Base-by-base conservation (phyloP, 1,140 invertebrate genomes). In the Eriocheir sinensis region DNA sequence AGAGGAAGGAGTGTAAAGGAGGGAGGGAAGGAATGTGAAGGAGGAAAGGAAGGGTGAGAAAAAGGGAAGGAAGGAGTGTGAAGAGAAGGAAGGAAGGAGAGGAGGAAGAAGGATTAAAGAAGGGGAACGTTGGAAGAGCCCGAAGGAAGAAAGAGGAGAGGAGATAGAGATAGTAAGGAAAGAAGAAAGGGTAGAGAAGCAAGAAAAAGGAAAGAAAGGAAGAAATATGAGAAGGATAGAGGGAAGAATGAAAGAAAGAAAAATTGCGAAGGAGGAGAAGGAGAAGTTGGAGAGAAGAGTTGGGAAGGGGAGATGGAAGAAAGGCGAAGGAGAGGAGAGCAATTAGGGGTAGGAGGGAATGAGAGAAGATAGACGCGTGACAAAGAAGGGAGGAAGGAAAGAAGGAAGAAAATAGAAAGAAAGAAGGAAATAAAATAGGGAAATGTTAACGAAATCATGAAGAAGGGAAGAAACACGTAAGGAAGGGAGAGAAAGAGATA, bases 221-320 rank as follows among this genome's bases (percentile, higher is more conserved):
- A 48, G n/a, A n/a, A n/a, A n/a, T n/a, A n/a, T n/a, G n/a, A n/a
- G n/a, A n/a, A n/a, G n/a, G n/a, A n/a, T n/a, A n/a, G n/a, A n/a
- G n/a, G n/a, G n/a, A n/a, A n/a, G n/a, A n/a, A n/a, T n/a, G n/a
- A n/a, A n/a, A n/a, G n/a, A n/a, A n/a, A n/a, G n/a, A n/a, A n/a
- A n/a, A n/a, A n/a, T n/a, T n/a, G n/a, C n/a, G n/a, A n/a, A 72
- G 53, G 53, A 72, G 53, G 53, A 72, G 79, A 27, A 80, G 79
- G 79, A 80, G 79, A 27, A 27, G 34, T 6, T 80, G 79, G 34
- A 3, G 34, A 80, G 79, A 80, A 3, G 4, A 30, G 4, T 80
- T 72, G 53, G 53, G 53, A 72, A 27, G 27, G 53, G 53, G 12
- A 27, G 27, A 12, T 12, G 53, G 12, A 72, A 72, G 53, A 72